Evolutionary conservation across 2,888 invertebrate species (phyloP), one percentile per base, ranked within the genome.

Genomic region (Spicauda simplicius): DNA sequence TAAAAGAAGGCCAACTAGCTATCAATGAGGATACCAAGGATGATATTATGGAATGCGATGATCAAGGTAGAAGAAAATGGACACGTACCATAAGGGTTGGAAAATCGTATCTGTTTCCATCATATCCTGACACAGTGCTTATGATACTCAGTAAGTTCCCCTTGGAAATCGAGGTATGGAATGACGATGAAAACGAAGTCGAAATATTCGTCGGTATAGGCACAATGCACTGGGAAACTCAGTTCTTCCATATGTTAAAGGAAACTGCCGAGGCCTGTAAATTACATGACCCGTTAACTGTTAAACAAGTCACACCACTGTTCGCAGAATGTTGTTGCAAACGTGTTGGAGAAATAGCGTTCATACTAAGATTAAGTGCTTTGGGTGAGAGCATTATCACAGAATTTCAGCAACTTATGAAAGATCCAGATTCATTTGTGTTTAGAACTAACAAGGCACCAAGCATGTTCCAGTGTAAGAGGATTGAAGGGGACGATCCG

Each of bases 81-180:
- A 78, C 88, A 58, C 81, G 88, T 80, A 80, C 79, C 58, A 81
- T 94, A 80, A 80, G 93, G 90, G 80, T 90, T 69, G 86, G 95
- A 83, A 94, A 94, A 87, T 94, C 95, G 0, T 91, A 87, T 74
- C 74, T 95, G 19, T 95, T 95, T 64, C 86, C 94, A 7, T 88
- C 90, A 20, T 91, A 87, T 62, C 86, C 94, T 5, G 90, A 92
- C 52, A 88, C 89, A 2, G 78, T 95, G 14, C 79, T 92, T 0
- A 80, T 86, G 72, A 86, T 85, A 41, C 77, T 95, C 6, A 86
- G 85, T 52, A 87, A 86, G 59, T 91, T 89, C 73, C 94, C 94
- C n/a, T 74, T 94, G 58, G 89, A 93, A 77, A 81, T 95, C 45
- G 88, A 89, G 72, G 83, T 94, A 8, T 91, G 87, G 84, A 89